Base-by-base conservation (phyloP, 1,140 invertebrate species). In the Bradysia coprophila region DNA sequence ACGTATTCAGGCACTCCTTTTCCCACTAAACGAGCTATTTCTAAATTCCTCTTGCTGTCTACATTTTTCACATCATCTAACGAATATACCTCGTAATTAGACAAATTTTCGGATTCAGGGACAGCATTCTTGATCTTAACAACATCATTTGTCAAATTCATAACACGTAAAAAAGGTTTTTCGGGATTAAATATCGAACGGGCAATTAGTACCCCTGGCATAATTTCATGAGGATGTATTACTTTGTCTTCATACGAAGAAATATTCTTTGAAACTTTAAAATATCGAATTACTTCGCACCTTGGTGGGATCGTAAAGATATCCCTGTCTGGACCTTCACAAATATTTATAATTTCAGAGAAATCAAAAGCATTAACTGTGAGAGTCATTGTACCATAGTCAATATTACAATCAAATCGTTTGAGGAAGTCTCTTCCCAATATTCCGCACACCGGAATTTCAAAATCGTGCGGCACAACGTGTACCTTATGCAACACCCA, bases 191-290 rank as follows among this genome's bases (percentile, higher is more conserved):
- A 9, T 4, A 40, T 40, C 4, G 39, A 24, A 22, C 28, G 22
- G 9, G 39, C 16, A 24, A 40, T 23, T 24, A 20, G 28, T 11
- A 40, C 20, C 16, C 39, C 21, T 3, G 22, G n/a, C 4, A 4
- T 23, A 40, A 40, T 40, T 40, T 40, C 39, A 11, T 40, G 39
- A 28, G 10, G 22, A 4, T 9, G 21, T 11, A 40, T 23, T 8
- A 40, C 13, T 4, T n/a, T 15, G 11, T 23, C 21, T 23, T 28
- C 21, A 24, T 40, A n/a, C n/a, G n/a, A n/a, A n/a, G n/a, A n/a
- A n/a, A n/a, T 22, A 15, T 11, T 13, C n/a, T 18, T 23, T 4
- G 19, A 4, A n/a, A 40, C 28, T 4, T 21, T 13, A 22, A 40
- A 16, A 8, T 18, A n/a, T 28, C 24, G n/a, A 16, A 40, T 21